phyloP scores from a whole-genome alignment of 2,888 invertebrate genomes.

The Dinocampus coccinellae region DNA sequence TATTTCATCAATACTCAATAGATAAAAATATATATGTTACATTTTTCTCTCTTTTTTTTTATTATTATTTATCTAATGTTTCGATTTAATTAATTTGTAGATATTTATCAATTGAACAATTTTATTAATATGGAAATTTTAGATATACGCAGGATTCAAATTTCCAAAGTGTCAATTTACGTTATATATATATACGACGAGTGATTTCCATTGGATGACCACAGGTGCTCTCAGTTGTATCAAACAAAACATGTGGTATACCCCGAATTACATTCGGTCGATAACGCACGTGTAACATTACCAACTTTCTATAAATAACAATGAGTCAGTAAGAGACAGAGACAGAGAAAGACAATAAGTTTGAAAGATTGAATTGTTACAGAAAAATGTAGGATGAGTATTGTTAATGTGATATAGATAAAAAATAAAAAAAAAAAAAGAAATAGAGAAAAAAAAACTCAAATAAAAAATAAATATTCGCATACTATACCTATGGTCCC shows the following conservation, averaged over 20 bases:
- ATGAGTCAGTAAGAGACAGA: not conserved
- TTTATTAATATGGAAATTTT: not conserved
- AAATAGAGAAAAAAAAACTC: too few species aligned
- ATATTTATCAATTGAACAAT: not conserved
- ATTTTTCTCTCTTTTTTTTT: too few species aligned
- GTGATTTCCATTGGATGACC: constrained; percentile 15
- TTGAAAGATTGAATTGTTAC: too few species aligned
- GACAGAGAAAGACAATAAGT: too few species aligned
- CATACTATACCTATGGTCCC: too few species aligned
- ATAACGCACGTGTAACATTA: constrained; percentile 36
- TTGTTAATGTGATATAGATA: not conserved
- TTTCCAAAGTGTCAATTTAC: not conserved
- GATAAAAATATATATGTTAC: too few species aligned
- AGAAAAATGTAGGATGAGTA: not conserved
- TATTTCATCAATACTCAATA: too few species aligned
- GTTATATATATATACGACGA: not conserved
- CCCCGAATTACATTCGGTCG: constrained; percentile 50
- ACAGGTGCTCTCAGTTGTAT: constrained; percentile 17
- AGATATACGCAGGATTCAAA: not conserved
- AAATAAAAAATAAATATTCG: too few species aligned
- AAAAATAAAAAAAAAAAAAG: too few species aligned
- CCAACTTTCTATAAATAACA: constrained; percentile 21
- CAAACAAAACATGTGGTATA: constrained; percentile 45
- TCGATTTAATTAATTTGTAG: not conserved
- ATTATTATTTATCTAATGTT: not conserved